These are phyloP conservation scores for Lagopus muta DNA, from an alignment of 2,113 vertebrate genomes.

Conservation along the genomic window DNA sequence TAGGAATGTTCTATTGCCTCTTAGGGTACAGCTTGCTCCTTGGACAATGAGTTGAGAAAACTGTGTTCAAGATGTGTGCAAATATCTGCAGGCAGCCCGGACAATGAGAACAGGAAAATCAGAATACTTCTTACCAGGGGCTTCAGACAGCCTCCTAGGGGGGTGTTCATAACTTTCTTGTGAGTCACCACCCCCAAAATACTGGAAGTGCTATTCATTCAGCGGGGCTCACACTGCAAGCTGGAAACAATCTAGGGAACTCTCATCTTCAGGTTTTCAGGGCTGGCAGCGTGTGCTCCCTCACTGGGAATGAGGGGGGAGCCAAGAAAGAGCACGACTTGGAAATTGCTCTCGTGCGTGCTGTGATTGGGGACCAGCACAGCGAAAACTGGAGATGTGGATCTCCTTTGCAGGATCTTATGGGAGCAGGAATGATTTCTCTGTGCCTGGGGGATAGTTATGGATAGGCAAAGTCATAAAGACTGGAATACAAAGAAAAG, in stretches of 20 bases:
- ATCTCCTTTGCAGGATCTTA: neutral
- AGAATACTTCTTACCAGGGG: constrained; percentile 11
- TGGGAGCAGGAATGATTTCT: neutral
- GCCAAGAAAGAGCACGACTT: constrained; percentile 45
- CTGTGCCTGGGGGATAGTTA: neutral
- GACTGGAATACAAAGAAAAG: accelerated
- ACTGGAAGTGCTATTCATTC: constrained; percentile 50
- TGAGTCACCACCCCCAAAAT: constrained; percentile 73
- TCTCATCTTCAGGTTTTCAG: constrained; percentile 71
- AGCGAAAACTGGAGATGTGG: neutral
- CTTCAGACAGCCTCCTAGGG: constrained; percentile 35
- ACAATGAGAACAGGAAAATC: neutral
- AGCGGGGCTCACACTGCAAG: constrained; percentile 39
- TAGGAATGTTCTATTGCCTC: neutral
- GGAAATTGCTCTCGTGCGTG: constrained; percentile 41
- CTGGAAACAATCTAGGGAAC: constrained; percentile 78
- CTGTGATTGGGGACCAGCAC: neutral
- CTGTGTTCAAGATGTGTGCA: neutral
- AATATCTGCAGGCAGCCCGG: neutral
- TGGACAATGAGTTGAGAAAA: neutral
- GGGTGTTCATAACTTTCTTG: constrained; percentile 55
- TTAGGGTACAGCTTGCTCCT: neutral
- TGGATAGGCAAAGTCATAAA: neutral
- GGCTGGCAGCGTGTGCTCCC: neutral
- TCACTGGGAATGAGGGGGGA: constrained; percentile 15